Evolutionary conservation across 2,113 vertebrate species (phyloP).

Genomic region (Excalfactoria chinensis): DNA sequence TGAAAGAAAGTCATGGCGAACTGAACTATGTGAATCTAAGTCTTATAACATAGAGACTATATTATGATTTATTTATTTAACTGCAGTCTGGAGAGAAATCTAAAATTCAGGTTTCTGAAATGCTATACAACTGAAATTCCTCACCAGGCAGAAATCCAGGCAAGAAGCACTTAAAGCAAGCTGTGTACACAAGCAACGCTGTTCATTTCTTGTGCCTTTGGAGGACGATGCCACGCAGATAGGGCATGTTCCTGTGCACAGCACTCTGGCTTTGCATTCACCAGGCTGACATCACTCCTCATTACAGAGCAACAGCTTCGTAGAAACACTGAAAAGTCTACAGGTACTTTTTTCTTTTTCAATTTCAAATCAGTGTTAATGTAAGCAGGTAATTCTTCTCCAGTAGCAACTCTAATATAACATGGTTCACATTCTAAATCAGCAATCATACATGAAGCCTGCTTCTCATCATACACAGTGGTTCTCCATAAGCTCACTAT

Average conservation of each 20-base stretch:
- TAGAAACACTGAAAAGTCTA: not conserved
- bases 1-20: not conserved
- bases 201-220: not conserved
- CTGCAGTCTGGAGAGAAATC: not conserved
- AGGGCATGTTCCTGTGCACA: not conserved
- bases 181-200: conserved; percentile 1
- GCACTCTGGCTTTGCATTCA: conserved; percentile 22
- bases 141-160: not conserved
- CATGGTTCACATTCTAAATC: not conserved
- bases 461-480: not conserved
- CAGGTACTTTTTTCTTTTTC: not conserved
- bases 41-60: not conserved
- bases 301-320: not conserved
- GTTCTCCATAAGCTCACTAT: not conserved
- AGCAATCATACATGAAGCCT: not conserved
- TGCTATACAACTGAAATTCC: not conserved
- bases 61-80: not conserved
- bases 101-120: not conserved
- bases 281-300: not conserved
- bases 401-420: not conserved
- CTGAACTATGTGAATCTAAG: not conserved
- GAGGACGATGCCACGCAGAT: not conserved
- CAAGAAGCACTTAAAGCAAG: conserved; percentile 35
- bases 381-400: conserved; percentile 8
- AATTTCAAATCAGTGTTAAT: not conserved